Evolutionary conservation across 2,797 vertebrate species (phyloP).

Genomic region (Malurus splendens): DNA sequence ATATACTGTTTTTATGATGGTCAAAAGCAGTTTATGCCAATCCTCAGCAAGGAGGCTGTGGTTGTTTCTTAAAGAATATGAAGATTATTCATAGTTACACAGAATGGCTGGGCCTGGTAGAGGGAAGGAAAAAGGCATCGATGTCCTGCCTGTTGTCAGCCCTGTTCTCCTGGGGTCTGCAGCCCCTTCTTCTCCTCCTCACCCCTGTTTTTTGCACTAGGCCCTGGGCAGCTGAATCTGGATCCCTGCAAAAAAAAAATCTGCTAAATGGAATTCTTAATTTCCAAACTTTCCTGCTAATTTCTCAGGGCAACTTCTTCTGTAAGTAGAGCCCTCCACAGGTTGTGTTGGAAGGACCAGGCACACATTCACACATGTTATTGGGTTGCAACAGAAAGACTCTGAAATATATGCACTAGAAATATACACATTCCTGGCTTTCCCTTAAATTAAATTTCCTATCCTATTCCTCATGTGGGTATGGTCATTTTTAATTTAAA

Average conservation of each 20-base stretch:
- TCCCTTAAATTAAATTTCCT: conserved; percentile 47
- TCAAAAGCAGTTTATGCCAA: not conserved
- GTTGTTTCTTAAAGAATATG: not conserved
- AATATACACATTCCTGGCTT: conserved; percentile 13
- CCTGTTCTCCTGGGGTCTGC: not conserved
- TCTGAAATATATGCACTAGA: conserved; percentile 25
- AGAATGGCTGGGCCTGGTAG: not conserved
- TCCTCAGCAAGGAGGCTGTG: not conserved
- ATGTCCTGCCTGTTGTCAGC: not conserved
- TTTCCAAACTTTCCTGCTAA: not conserved
- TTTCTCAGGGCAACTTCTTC: not conserved
- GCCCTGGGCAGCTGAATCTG: not conserved
- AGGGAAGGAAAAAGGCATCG: not conserved
- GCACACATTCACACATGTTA: not conserved
- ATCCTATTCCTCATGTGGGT: conserved; percentile 19
- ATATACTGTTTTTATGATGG: not conserved
- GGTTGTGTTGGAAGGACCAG: not conserved
- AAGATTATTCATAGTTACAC: not conserved
- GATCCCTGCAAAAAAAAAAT: not conserved
- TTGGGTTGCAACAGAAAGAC: conserved; percentile 11
- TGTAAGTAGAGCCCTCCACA: not conserved
- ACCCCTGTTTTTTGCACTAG: not conserved
- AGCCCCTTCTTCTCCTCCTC: not conserved
- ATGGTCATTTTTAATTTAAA: conserved; percentile 49
- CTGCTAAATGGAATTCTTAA: not conserved